Base-by-base conservation (phyloP, 2,888 invertebrate species). In the Thalpophila matura region DNA sequence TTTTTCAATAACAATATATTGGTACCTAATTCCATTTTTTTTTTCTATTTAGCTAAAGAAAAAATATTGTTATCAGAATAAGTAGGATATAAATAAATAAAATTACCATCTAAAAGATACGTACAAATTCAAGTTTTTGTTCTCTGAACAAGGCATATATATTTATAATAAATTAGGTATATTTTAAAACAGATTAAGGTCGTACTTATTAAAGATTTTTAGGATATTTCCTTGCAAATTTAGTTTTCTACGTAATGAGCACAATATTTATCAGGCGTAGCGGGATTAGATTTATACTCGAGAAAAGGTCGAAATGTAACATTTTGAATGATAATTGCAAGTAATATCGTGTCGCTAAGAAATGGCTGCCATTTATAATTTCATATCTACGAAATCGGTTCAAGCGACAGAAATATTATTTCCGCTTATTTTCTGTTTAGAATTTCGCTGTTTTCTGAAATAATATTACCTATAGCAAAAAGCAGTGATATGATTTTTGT, bases 301-400 rank as follows among this genome's bases (percentile, higher is more conserved):
- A 66, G 61, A 51, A 61, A 68, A 78, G 54, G 47, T 40, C 35
- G 20, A 65, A 64, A 65, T 60, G 55, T 59, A 56, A 64, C 50
- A 72, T 73, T 68, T 68, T 64, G 61, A 64, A 75, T 61, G 33
- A 61, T 75, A 65, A 68, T 72, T 57, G 53, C 58, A 58, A 53
- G 59, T 59, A 63, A 45, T 53, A 18, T 38, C 24, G 58, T 56
- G 54, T 50, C 43, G 61, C 46, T 74, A 77, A 65, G 53, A 58
- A 65, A 74, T 74, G 16, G 40, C 55, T 14, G 24, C 56, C 29
- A 65, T 76, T 74, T 66, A 31, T 66, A 50, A 56, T 62, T 35
- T 62, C 20, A 42, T 60, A 70, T 75, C 56, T 68, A 20, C 31
- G 4, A 24, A 72, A 65, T 71, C 40, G 18, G 35, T 42, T 37